Base-by-base conservation (phyloP, 2,113 vertebrate species). In the Tinamus guttatus region DNA sequence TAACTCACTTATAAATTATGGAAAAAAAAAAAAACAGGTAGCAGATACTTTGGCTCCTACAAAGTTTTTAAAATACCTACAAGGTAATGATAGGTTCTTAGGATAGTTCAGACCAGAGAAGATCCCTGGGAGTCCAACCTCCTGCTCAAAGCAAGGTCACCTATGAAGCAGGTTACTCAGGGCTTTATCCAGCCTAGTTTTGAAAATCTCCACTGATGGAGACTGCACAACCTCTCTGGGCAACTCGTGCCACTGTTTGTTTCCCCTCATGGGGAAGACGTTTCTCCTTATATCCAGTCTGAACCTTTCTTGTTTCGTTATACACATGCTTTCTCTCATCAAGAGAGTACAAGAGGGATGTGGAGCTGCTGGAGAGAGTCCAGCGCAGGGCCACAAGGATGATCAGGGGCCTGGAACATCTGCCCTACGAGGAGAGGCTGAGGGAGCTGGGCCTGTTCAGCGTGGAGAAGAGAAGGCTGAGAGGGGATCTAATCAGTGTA, bases 221-320 rank as follows among this genome's bases (percentile, higher is more conserved):
- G 5, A 34, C 21, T 36, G 45, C 47, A 34, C 52, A 64, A 32
- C 16, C 22, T 88, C 5, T 0, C 45, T 71, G 71, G 41, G 7
- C n/a, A 74, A 9, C 22, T 8, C 47, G n/a, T 59, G 59, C 30
- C 21, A 45, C n/a, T n/a, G 16, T 28, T 40, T 80, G 40, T 7
- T 63, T 27, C 11, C 52, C 40, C 52, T 84, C 14, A 6, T 0
- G 0, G 28, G 28, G 36, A 67, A 25, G 49, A 70, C 5, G 6
- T n/a, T 41, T 47, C 28, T 74, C 27, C 6, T 70, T 51, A 4
- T 7, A 40, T 7, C 32, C 51, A 45, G 7, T 25, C 45, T 52
- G 64, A 81, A 47, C 20, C 18, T 76, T n/a, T 18, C 14, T 20
- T 30, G 28, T 63, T 62, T 71, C 36, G 5, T 18, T 52, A 68